These are phyloP conservation scores for Mythimna pallens DNA, from an alignment of 2,888 invertebrate genomes.

Conservation along the genomic window DNA sequence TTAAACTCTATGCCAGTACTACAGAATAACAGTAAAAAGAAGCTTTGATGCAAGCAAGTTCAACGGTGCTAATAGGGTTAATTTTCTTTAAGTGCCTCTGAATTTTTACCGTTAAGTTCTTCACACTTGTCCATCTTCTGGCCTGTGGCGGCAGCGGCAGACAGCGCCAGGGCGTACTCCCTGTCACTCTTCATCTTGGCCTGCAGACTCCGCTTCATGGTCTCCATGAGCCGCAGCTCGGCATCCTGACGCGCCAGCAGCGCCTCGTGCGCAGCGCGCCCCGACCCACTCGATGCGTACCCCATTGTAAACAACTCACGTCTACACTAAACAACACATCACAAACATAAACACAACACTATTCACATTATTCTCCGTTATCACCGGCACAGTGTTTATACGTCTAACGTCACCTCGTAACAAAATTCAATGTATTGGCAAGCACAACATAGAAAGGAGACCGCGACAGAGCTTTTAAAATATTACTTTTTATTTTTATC, in stretches of 20 bases:
- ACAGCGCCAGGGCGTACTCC: slow-evolving; percentile 96
- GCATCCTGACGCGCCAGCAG: slow-evolving; percentile 97
- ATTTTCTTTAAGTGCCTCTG: slow-evolving; percentile 50
- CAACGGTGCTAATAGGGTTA: slow-evolving; percentile 47
- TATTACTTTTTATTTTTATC: slow-evolving; percentile 56
- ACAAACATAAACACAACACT: slow-evolving; percentile 86
- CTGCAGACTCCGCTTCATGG: slow-evolving; percentile 96
- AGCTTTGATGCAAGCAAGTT: slow-evolving; percentile 32
- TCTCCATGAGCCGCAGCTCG: slow-evolving; percentile 97
- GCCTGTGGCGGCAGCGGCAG: slow-evolving; percentile 95
- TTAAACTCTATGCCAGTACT: slow-evolving; percentile 14
- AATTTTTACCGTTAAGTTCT: slow-evolving; percentile 91
- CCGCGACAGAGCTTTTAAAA: slow-evolving; percentile 55
- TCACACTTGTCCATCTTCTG: slow-evolving; percentile 95
- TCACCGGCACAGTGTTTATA: slow-evolving; percentile 81
- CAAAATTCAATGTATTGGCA: slow-evolving; percentile 72
- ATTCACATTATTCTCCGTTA: slow-evolving; percentile 86
- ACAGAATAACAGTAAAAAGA: slow-evolving; percentile 34
- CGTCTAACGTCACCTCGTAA: slow-evolving; percentile 71
- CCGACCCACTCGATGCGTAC: slow-evolving; percentile 96
- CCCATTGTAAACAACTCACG: slow-evolving; percentile 91
- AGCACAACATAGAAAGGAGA: slow-evolving; percentile 66
- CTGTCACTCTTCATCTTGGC: slow-evolving; percentile 97
- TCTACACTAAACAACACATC: slow-evolving; percentile 82
- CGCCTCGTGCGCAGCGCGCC: slow-evolving; percentile 97